A percentile compares a stretch with the other conserved stretches of the same genome.
Evolutionary conservation across 2,888 invertebrate genomes (phyloP).

Genomic region (Pachymerium ferrugineum): DNA sequence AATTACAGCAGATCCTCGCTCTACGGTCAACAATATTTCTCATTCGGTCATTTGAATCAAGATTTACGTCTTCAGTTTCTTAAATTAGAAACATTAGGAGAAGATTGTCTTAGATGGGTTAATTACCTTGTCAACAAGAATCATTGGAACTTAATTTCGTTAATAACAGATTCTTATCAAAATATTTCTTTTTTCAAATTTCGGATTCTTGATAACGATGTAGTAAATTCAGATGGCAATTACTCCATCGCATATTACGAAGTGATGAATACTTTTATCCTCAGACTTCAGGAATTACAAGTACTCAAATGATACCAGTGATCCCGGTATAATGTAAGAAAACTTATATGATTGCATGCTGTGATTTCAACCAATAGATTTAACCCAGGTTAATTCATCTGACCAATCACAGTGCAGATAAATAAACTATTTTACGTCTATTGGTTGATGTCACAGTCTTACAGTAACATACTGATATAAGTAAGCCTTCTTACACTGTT

Average conservation of each 20-base stretch:
- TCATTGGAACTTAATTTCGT: background rate
- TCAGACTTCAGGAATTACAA: slow-evolving; percentile 38
- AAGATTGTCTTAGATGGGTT: background rate
- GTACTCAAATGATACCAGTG: too few species aligned
- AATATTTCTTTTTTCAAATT: background rate
- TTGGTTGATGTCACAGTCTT: too few species aligned
- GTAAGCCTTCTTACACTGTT: too few species aligned
- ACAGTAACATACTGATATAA: too few species aligned
- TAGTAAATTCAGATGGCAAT: background rate
- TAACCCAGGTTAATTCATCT: too few species aligned
- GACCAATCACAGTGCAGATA: too few species aligned
- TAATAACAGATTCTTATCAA: background rate
- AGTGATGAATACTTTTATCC: slow-evolving; percentile 33
- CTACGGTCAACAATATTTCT: background rate
- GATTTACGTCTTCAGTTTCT: background rate
- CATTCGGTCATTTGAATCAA: background rate
- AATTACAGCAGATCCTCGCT: slow-evolving; percentile 12
- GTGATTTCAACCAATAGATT: background rate
- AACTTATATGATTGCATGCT: too few species aligned
- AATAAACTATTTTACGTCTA: too few species aligned
- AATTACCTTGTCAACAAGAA: background rate
- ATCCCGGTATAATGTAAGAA: too few species aligned
- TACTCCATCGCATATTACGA: background rate
- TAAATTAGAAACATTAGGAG: background rate
- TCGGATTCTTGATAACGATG: background rate